Conservation (phyloP, 2,113 vertebrate genomes). For the Halichoerus grypus region DNA sequence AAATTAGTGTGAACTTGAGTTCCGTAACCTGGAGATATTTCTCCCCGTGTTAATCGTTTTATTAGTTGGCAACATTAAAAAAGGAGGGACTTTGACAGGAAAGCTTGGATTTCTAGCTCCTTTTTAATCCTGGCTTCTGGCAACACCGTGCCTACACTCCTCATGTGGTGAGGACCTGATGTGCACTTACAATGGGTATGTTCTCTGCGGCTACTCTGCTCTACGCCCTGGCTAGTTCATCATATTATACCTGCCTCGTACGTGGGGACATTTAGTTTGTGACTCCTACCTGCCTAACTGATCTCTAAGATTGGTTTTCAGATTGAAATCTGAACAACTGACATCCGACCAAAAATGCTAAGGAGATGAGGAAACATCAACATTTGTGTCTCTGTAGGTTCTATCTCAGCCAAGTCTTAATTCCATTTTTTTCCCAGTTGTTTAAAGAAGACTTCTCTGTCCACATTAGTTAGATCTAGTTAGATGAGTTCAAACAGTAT, state of each 20-base stretch:
- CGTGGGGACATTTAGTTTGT: neutral
- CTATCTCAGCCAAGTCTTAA: neutral
- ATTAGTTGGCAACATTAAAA: neutral
- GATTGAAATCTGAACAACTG: neutral
- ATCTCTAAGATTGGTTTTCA: neutral
- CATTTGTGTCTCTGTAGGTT: neutral
- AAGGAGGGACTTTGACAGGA: neutral
- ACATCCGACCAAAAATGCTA: neutral
- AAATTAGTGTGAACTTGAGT: neutral
- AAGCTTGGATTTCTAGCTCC: neutral
- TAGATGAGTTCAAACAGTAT: neutral
- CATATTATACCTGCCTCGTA: rapidly evolving
- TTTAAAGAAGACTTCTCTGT: neutral
- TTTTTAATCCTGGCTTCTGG: neutral
- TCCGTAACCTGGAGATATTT: neutral
- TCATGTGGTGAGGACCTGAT: rapidly evolving
- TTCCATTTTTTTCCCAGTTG: neutral
- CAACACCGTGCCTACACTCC: rapidly evolving
- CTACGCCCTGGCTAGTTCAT: rapidly evolving
- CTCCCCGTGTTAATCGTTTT: neutral
- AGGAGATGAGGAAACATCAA: neutral
- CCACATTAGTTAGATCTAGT: neutral
- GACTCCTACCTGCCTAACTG: neutral
- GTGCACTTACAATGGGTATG: rapidly evolving
- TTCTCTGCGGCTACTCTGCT: rapidly evolving